Evolutionary conservation across 1,140 invertebrate genomes (phyloP), one percentile per base, ranked within the genome.

Genomic region (Heliothis virescens): DNA sequence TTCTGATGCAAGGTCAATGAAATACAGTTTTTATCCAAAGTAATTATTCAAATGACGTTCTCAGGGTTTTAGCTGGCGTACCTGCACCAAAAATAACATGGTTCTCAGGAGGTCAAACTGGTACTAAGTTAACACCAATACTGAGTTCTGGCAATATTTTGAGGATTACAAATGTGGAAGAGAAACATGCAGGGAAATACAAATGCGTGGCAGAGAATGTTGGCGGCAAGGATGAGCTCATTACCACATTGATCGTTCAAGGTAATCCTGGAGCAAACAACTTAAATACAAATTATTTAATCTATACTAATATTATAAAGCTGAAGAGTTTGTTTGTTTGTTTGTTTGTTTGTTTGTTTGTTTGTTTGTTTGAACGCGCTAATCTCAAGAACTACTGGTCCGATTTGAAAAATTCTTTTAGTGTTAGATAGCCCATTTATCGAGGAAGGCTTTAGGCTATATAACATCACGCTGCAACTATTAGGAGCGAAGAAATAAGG

Each of bases 201-300:
- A 69, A 59, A 7, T 79, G 76, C 52, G 29, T 26, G 7, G 76
- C 76, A 12, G 26, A 48, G 7, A 79, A 79, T 12, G 18, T n/a
- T 4, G 34, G n/a, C 11, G 53, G 63, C 7, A 57, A 50, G 9
- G 63, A 79, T 48, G 50, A 57, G 15, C 34, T 57, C 13, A 34
- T 57, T 9, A 79, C 53, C 13, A 62, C 72, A 67, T 29, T 80
- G 12, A 50, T 75, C 13, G 62, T 80, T 57, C 59, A 80, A 80
- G 79, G 79, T 80, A 67, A 80, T n/a, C 10, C 29, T n/a, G 50
- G 15, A 10, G 53, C 5, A 2, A 26, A 26, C 21, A 26, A 26
- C 21, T 26, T 26, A 26, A n/a, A n/a, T n/a, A n/a, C n/a, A n/a
- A n/a, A n/a, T n/a, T n/a, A n/a, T n/a, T n/a, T n/a, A n/a, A n/a